A percentile compares a stretch with the other conserved stretches of the same genome.
Conservation (phyloP, 2,888 invertebrate genomes). For the Drosophila fulvimacula region DNA sequence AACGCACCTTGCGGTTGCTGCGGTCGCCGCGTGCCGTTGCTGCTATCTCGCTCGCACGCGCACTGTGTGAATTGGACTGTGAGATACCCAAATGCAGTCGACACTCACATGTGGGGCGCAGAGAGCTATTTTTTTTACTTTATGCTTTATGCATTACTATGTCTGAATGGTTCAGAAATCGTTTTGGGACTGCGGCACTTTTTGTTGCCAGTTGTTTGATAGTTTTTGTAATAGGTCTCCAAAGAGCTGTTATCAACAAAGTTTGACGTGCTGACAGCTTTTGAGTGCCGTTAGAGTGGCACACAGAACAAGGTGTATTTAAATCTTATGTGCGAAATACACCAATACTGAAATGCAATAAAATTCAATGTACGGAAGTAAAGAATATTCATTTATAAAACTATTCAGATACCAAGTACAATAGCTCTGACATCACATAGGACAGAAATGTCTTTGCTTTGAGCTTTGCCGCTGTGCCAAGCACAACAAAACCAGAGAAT, state of each 20-base stretch:
- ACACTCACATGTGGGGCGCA: constrained; percentile 41
- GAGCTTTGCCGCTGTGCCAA: constrained; percentile 17
- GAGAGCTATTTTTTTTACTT: constrained; percentile 12
- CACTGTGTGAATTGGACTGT: constrained; percentile 64
- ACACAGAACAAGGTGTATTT: constrained; percentile 42
- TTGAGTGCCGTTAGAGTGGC: constrained; percentile 46
- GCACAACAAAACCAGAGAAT: constrained; percentile 1
- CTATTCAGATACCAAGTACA: background rate
- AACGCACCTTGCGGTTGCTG: constrained; percentile 81
- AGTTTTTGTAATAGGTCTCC: constrained; percentile 61
- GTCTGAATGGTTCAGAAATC: constrained; percentile 74
- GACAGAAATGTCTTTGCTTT: background rate
- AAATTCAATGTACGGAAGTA: background rate
- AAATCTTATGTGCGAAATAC: constrained; percentile 3
- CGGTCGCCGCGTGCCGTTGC: constrained; percentile 44
- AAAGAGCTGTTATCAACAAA: constrained; percentile 57
- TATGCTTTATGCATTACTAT: constrained; percentile 55
- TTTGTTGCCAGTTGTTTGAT: constrained; percentile 60
- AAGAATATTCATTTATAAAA: background rate
- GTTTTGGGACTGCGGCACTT: constrained; percentile 67
- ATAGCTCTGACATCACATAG: constrained; percentile 20
- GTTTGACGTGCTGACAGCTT: constrained; percentile 52
- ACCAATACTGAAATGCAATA: background rate
- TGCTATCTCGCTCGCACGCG: constrained; percentile 14
- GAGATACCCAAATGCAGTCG: constrained; percentile 37